Conservation (phyloP, 2,797 vertebrate species). For the Argyrosomus regius region DNA sequence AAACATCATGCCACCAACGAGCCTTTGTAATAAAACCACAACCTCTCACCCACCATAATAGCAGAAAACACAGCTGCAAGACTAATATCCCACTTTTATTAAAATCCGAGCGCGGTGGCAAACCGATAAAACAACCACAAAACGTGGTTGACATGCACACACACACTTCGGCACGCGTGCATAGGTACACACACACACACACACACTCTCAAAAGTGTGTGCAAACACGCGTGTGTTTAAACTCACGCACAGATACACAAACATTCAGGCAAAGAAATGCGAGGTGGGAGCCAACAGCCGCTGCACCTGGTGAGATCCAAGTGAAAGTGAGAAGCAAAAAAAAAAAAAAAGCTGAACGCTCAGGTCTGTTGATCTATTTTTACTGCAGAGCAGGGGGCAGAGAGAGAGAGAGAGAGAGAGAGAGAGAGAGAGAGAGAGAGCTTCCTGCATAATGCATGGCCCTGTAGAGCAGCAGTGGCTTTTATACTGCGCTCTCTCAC, state of each 20-base stretch:
- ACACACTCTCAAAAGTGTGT: slow-evolving; percentile 33
- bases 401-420: slow-evolving; percentile 30
- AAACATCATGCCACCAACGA: slow-evolving; percentile 18
- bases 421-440: slow-evolving; percentile 59
- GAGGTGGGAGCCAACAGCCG: slow-evolving; percentile 49
- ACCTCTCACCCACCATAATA: slow-evolving; percentile 13
- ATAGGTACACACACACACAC: neutral
- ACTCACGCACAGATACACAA: slow-evolving; percentile 39
- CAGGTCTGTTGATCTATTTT: slow-evolving; percentile 82
- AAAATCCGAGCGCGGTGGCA: slow-evolving; percentile 36
- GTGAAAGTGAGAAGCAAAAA: slow-evolving; percentile 72
- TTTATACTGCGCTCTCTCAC: slow-evolving; percentile 59
- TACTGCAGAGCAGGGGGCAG: slow-evolving; percentile 77
- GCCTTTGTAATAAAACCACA: slow-evolving; percentile 11
- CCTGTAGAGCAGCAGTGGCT: slow-evolving; percentile 71
- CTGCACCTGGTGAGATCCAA: slow-evolving; percentile 75
- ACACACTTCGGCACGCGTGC: slow-evolving; percentile 7
- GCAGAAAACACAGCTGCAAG: slow-evolving; percentile 23
- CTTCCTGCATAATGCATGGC: slow-evolving; percentile 82
- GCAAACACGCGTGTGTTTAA: slow-evolving; percentile 58
- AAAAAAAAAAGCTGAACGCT: slow-evolving; percentile 64
- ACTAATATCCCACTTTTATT: slow-evolving; percentile 62
- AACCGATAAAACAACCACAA: slow-evolving; percentile 43
- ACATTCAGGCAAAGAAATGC: slow-evolving; percentile 44
- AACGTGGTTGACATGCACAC: slow-evolving; percentile 40